Evolutionary conservation across 1,140 invertebrate species (phyloP).

Genomic region (Hormaphis cornu): DNA sequence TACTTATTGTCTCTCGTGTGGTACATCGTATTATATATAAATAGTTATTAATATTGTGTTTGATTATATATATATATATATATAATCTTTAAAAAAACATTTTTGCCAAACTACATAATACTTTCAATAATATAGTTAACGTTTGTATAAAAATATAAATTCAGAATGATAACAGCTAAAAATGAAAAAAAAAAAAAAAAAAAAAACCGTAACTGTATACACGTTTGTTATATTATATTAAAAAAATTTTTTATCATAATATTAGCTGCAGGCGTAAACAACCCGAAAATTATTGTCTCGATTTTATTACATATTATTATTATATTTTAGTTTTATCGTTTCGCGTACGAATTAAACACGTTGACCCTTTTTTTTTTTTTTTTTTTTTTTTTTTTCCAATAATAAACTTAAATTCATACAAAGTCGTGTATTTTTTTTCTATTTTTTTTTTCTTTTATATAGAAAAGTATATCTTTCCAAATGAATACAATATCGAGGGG

Average conservation of each 20-base stretch:
- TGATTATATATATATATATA: background rate
- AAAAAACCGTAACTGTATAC: too few relatives aligned
- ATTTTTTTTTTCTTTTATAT: background rate
- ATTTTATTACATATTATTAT: background rate
- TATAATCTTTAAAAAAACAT: background rate
- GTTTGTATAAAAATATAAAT: constrained; percentile 31
- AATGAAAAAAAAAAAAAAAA: too few relatives aligned
- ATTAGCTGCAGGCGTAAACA: background rate
- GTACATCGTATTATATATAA: constrained; percentile 3
- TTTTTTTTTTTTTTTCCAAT: background rate
- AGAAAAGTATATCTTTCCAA: background rate
- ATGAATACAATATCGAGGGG: background rate
- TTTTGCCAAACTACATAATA: constrained; percentile 4
- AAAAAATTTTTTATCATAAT: too few relatives aligned
- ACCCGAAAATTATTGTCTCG: constrained; percentile 23
- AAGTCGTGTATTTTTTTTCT: background rate
- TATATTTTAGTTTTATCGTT: background rate
- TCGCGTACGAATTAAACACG: background rate
- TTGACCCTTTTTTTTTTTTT: constrained; percentile 15
- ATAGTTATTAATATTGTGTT: background rate
- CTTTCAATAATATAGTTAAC: background rate
- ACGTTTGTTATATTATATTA: too few relatives aligned
- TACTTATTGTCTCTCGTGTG: constrained; percentile 29
- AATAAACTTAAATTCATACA: background rate
- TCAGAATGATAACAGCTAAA: constrained; percentile 26